Percentiles rank a stretch among this genome's conserved stretches.
Conservation (phyloP, 53 echinoderm and acorn worm genomes). For the Henricia sp. region DNA sequence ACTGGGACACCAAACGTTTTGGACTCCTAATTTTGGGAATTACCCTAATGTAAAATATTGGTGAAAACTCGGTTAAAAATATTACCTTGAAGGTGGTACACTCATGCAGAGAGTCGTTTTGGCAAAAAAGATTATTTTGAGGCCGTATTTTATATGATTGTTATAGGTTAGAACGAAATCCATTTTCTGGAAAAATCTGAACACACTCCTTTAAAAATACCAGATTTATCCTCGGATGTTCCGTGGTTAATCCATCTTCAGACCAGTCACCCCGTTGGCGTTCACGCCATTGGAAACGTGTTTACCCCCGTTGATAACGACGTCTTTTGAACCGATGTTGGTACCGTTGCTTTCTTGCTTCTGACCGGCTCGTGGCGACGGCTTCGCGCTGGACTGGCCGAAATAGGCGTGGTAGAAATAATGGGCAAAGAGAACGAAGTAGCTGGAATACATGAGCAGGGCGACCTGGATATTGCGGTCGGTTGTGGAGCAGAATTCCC, state of each 20-base stretch:
- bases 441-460: constrained; percentile 90
- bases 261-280: constrained; percentile 46
- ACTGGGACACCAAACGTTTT: too few species aligned
- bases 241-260: constrained; percentile 49
- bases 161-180: too few species aligned
- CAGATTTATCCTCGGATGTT: too few species aligned
- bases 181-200: too few species aligned
- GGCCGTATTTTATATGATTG: too few species aligned
- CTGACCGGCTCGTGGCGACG: constrained; percentile 23
- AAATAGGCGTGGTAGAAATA: constrained; percentile 98
- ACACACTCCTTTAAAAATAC: too few species aligned
- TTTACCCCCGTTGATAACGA: constrained; percentile 34
- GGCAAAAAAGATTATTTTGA: too few species aligned
- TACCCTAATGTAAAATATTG: too few species aligned
- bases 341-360: constrained; percentile 57
- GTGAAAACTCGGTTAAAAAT: too few species aligned
- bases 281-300: constrained; percentile 29
- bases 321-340: constrained; percentile 38
- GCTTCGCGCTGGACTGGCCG: constrained; percentile 12
- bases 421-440: constrained; percentile 92
- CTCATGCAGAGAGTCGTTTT: too few species aligned
- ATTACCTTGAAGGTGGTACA: too few species aligned
- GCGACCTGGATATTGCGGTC: constrained; percentile 80
- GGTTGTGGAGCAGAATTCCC: constrained; percentile 85
- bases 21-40: too few species aligned